phyloP scores from a whole-genome alignment of 2,113 vertebrate species.

The Prochilodus magdalenae region DNA sequence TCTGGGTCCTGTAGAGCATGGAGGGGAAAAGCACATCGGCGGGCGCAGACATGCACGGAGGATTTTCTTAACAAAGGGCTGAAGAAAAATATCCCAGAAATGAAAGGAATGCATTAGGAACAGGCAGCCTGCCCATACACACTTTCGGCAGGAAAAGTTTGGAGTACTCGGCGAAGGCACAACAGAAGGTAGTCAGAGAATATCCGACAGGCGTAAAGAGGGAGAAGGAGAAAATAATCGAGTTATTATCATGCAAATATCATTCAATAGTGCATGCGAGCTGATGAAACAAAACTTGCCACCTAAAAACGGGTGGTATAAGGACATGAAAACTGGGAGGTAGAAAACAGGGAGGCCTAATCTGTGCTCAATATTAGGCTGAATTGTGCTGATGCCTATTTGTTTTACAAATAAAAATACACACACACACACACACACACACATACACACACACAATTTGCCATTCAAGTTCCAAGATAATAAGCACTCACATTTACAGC shows the following conservation, averaged over 20 bases:
- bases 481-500: slow-evolving; percentile 45
- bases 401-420: background rate
- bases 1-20: slow-evolving; percentile 28
- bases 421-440: background rate
- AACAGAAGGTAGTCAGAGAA: slow-evolving; percentile 12
- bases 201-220: background rate
- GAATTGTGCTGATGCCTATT: slow-evolving; percentile 3
- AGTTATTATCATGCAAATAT: slow-evolving; percentile 49
- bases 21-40: slow-evolving; percentile 22
- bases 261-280: slow-evolving; percentile 39
- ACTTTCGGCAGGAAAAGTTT: background rate
- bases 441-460: slow-evolving; percentile 18
- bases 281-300: slow-evolving; percentile 15
- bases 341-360: slow-evolving; percentile 2
- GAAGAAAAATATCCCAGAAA: background rate
- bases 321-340: background rate
- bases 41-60: background rate
- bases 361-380: background rate
- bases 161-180: background rate
- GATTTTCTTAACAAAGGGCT: background rate
- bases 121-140: background rate
- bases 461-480: slow-evolving; percentile 25
- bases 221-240: slow-evolving; percentile 30
- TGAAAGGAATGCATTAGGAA: slow-evolving; percentile 10
- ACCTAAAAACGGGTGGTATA: slow-evolving; percentile 6